Percentiles rank a stretch among this genome's conserved stretches.
phyloP scores from a whole-genome alignment of 2,797 vertebrate species.

The Brotula barbata region DNA sequence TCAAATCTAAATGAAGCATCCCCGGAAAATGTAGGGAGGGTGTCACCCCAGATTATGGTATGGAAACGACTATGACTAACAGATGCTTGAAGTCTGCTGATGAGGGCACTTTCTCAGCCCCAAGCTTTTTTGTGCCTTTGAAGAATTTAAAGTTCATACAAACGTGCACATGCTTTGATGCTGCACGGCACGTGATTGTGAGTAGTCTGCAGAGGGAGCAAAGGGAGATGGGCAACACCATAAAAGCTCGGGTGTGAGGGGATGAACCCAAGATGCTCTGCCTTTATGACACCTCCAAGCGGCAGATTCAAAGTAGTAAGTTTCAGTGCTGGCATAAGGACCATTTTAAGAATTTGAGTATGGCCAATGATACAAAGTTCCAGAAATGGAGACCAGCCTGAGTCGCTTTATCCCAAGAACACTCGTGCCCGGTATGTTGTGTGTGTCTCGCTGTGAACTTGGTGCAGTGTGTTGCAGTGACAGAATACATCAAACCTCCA shows the following conservation, averaged over 20 bases:
- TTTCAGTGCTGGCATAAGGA: background rate
- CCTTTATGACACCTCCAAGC: too few species aligned
- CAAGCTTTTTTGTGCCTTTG: slow-evolving; percentile 37
- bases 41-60: slow-evolving; percentile 29
- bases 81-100: slow-evolving; percentile 53
- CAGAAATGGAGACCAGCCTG: too few species aligned
- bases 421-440: too few species aligned
- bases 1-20: slow-evolving; percentile 21
- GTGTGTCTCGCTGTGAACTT: too few species aligned
- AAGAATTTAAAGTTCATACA: slow-evolving; percentile 40
- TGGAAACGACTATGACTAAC: slow-evolving; percentile 53
- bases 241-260: slow-evolving; percentile 19
- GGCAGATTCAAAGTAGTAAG: slow-evolving; percentile 15
- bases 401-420: too few species aligned
- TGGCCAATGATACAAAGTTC: too few species aligned
- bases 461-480: too few species aligned
- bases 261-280: background rate
- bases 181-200: slow-evolving; percentile 20
- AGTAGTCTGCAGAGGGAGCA: slow-evolving; percentile 16
- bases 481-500: too few species aligned
- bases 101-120: slow-evolving; percentile 38
- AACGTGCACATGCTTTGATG: slow-evolving; percentile 41
- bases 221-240: slow-evolving; percentile 17
- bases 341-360: background rate
- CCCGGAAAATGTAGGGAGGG: slow-evolving; percentile 42